Evolutionary conservation across 2,113 vertebrate genomes (phyloP).

Genomic region (Syrrhaptes paradoxus): DNA sequence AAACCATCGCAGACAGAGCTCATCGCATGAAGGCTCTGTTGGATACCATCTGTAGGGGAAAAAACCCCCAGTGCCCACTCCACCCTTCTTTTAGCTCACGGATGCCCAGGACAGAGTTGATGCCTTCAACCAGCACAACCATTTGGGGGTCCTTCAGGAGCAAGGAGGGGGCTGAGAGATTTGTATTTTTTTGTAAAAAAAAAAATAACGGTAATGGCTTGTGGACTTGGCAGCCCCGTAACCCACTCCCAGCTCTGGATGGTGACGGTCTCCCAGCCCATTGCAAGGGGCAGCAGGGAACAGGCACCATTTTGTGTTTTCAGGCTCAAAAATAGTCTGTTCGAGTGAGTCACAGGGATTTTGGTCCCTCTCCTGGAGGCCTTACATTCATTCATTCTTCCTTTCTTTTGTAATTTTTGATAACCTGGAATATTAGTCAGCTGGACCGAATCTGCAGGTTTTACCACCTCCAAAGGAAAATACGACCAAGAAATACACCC

Average conservation of each 20-base stretch:
- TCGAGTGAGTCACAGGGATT: not conserved
- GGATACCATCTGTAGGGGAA: not conserved
- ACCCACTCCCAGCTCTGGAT: not conserved
- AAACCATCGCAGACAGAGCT: not conserved
- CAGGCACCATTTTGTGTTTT: not conserved
- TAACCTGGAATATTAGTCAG: slow-evolving; percentile 16
- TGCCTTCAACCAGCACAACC: not conserved
- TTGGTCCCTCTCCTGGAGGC: not conserved
- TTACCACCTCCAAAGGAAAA: not conserved
- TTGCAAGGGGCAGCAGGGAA: not conserved
- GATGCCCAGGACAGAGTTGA: not conserved
- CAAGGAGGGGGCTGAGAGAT: not conserved
- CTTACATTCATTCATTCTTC: not conserved
- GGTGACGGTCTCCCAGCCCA: not conserved
- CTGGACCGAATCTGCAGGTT: not conserved
- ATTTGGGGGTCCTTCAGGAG: not conserved
- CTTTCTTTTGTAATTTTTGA: not conserved
- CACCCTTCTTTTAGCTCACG: not conserved
- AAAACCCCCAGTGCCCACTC: not conserved
- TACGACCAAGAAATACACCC: not conserved
- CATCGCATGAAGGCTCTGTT: not conserved
- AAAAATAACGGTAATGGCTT: no score
- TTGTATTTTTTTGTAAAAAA: no score
- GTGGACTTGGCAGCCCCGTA: not conserved
- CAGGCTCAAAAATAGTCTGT: not conserved